phyloP scores from a whole-genome alignment of 2,113 vertebrate species.

The Paratilapia polleni region DNA sequence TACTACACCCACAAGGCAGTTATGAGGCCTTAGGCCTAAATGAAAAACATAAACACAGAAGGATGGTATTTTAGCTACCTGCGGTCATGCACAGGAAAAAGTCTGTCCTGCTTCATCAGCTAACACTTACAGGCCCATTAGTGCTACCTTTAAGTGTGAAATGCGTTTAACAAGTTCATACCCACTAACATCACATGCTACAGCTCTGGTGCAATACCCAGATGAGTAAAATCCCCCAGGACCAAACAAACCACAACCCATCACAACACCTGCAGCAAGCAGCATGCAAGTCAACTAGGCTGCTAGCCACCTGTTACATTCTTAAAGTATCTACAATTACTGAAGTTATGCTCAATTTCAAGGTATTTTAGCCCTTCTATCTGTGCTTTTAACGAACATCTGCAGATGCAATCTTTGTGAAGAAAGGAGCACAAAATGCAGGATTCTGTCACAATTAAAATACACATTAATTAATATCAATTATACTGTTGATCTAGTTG shows the following conservation, averaged over 20 bases:
- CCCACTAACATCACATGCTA: slow-evolving; percentile 36
- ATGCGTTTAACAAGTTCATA: slow-evolving; percentile 43
- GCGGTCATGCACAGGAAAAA: background rate
- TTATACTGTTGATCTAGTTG: background rate
- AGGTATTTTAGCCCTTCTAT: background rate
- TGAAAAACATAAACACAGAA: slow-evolving; percentile 45
- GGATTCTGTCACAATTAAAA: background rate
- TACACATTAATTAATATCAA: background rate
- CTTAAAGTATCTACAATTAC: slow-evolving; percentile 53
- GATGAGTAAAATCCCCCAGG: slow-evolving; percentile 47
- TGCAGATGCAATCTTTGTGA: background rate
- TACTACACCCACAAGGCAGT: slow-evolving; percentile 26
- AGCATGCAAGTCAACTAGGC: slow-evolving; percentile 20
- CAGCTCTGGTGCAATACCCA: slow-evolving; percentile 69
- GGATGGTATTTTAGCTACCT: slow-evolving; percentile 4
- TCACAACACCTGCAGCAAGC: slow-evolving; percentile 71
- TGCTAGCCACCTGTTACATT: slow-evolving; percentile 69
- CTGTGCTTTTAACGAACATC: background rate
- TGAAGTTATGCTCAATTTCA: slow-evolving; percentile 44
- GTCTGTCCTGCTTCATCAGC: background rate
- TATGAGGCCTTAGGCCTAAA: slow-evolving; percentile 17
- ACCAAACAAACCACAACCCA: slow-evolving; percentile 64
- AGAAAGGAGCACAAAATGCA: background rate
- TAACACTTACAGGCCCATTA: slow-evolving; percentile 30
- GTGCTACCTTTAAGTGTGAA: slow-evolving; percentile 13